Evolutionary conservation across 2,113 vertebrate species (phyloP).

Genomic region (Tichodroma muraria): DNA sequence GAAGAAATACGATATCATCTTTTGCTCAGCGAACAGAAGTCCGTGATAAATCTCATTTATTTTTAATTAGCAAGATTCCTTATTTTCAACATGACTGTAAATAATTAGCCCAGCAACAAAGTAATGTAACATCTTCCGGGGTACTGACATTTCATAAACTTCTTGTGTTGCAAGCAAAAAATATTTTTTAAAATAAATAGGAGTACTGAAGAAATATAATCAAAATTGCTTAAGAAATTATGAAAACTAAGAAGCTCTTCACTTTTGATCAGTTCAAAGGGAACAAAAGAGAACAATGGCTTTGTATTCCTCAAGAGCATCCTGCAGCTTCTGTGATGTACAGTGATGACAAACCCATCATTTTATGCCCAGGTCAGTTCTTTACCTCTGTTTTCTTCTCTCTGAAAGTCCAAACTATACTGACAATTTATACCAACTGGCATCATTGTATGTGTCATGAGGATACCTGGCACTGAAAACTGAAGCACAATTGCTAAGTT

Average conservation of each 20-base stretch:
- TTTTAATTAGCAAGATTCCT: constrained; percentile 8
- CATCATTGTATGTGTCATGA: fast-evolving
- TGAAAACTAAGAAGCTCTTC: not conserved
- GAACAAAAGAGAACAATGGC: not conserved
- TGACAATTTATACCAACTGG: not conserved
- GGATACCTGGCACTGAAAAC: not conserved
- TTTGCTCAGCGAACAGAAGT: not conserved
- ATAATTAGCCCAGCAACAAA: not conserved
- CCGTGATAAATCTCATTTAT: constrained; percentile 1
- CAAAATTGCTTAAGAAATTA: not conserved
- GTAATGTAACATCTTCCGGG: not conserved
- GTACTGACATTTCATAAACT: not conserved
- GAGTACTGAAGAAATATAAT: not conserved
- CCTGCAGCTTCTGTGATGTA: not conserved
- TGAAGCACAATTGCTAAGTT: not conserved
- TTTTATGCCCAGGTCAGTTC: not conserved
- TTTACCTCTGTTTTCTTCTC: not conserved
- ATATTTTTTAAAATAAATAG: not conserved
- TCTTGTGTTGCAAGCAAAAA: not conserved
- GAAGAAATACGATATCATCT: not conserved
- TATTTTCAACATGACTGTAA: not conserved
- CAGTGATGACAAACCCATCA: not conserved
- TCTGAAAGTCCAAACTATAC: not conserved
- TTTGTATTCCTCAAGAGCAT: not conserved
- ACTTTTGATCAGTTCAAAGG: not conserved